phyloP scores from a whole-genome alignment of 2,888 invertebrate genomes.

The Aspidiotus rigidus region DNA sequence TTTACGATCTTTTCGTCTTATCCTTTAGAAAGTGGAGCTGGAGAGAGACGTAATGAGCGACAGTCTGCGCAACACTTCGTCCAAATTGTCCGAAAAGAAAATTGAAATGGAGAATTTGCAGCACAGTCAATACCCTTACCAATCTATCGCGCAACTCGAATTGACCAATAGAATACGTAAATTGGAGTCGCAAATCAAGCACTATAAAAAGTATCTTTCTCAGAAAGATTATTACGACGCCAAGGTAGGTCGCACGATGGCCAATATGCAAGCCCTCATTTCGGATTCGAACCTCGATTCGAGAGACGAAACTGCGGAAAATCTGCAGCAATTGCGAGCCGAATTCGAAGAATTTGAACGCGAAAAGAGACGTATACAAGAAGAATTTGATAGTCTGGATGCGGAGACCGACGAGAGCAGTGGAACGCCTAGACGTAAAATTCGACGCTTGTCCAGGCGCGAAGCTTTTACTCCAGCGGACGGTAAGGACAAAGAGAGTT shows the following conservation, averaged over 20 bases:
- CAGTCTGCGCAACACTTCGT: constrained; percentile 2
- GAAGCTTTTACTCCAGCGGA: constrained; percentile 8
- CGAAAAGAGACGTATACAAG: constrained; percentile 5
- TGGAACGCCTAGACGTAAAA: neutral
- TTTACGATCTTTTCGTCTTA: no score
- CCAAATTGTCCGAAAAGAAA: constrained; percentile 21
- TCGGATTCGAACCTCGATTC: neutral
- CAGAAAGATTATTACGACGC: constrained; percentile 14
- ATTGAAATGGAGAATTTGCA: constrained; percentile 26
- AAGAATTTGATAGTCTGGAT: constrained; percentile 4
- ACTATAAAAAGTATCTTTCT: neutral
- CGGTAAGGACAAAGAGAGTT: neutral
- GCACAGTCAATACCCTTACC: constrained; percentile 1
- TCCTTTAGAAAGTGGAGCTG: constrained; percentile 16
- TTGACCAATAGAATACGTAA: neutral
- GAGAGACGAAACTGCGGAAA: neutral
- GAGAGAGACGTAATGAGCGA: constrained; percentile 21
- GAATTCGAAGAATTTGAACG: neutral
- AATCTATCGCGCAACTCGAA: constrained; percentile 10
- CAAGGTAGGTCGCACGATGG: neutral
- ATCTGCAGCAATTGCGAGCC: neutral
- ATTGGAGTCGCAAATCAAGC: constrained; percentile 1
- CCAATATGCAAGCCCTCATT: neutral
- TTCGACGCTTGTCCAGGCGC: neutral
- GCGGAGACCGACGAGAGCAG: neutral